phyloP scores from a whole-genome alignment of 2,113 vertebrate genomes.

The Ophiodon elongatus region DNA sequence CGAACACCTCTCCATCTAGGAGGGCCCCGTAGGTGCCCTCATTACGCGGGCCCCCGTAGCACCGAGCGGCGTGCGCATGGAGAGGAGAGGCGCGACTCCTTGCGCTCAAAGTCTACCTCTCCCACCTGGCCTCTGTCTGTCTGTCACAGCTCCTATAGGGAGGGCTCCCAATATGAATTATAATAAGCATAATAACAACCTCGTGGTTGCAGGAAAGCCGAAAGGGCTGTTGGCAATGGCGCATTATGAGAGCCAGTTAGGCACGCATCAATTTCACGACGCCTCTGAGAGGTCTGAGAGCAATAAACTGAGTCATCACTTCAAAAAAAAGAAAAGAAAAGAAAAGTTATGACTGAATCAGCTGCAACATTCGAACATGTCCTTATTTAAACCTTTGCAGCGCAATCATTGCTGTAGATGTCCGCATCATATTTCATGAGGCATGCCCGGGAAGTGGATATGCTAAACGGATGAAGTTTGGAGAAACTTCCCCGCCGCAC shows the following conservation, averaged over 20 bases:
- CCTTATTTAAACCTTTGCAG: neutral
- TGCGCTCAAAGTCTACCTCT: slow-evolving; percentile 56
- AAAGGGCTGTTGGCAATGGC: slow-evolving; percentile 8
- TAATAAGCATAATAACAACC: slow-evolving; percentile 75
- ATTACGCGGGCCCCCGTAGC: slow-evolving; percentile 81
- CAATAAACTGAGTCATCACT: slow-evolving; percentile 59
- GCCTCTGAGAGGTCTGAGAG: slow-evolving; percentile 7
- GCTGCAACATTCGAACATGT: neutral
- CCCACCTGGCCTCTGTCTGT: slow-evolving; percentile 74
- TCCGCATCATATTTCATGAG: slow-evolving; percentile 33
- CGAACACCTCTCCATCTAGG: slow-evolving; percentile 80
- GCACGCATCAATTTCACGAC: slow-evolving; percentile 26
- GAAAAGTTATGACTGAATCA: neutral
- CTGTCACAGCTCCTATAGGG: slow-evolving; percentile 76
- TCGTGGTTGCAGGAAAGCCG: slow-evolving; percentile 8
- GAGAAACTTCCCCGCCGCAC: slow-evolving; percentile 68
- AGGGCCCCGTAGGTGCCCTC: slow-evolving; percentile 82
- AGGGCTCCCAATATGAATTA: slow-evolving; percentile 63
- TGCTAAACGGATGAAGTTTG: slow-evolving; percentile 62
- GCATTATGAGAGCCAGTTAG: slow-evolving; percentile 42
- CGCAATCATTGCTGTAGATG: neutral
- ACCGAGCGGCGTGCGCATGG: slow-evolving; percentile 57
- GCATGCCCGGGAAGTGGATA: slow-evolving; percentile 17
- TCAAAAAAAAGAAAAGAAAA: neutral
- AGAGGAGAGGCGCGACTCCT: slow-evolving; percentile 67